Percentiles rank a stretch among this genome's conserved stretches.
Evolutionary conservation across 2,888 invertebrate genomes (phyloP).

Genomic region (Molorchus minor): DNA sequence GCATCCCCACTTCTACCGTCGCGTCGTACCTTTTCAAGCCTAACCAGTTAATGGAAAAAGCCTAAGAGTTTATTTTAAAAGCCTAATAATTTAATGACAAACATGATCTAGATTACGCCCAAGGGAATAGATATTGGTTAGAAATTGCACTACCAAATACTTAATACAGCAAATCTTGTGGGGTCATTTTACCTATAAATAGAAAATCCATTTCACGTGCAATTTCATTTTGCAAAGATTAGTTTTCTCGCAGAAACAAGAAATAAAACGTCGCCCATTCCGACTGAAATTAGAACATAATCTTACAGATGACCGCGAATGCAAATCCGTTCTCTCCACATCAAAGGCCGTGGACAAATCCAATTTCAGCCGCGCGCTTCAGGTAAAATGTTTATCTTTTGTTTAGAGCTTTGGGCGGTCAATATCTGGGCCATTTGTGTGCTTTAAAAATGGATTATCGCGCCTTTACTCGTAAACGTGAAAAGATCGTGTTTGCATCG

Average conservation of each 20-base stretch:
- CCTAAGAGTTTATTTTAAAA: too few relatives aligned
- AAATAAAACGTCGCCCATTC: background rate
- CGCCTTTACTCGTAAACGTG: background rate
- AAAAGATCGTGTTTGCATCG: background rate
- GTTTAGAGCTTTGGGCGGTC: constrained; percentile 7
- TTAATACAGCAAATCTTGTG: too few relatives aligned
- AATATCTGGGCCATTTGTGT: constrained; percentile 12
- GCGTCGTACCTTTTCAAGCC: too few relatives aligned
- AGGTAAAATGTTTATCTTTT: constrained; percentile 14
- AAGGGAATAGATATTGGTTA: too few relatives aligned
- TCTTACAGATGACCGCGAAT: constrained; percentile 25
- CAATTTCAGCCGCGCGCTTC: constrained; percentile 29
- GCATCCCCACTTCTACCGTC: too few relatives aligned
- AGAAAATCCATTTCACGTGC: too few relatives aligned
- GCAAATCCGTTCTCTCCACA: constrained; percentile 32
- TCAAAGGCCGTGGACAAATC: constrained; percentile 37
- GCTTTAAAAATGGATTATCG: background rate
- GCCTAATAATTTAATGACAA: too few relatives aligned
- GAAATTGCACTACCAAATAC: too few relatives aligned
- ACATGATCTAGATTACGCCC: too few relatives aligned
- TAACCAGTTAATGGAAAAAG: too few relatives aligned
- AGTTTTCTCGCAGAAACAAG: background rate
- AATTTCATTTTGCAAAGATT: background rate
- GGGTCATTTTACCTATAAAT: too few relatives aligned
- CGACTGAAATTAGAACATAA: constrained; percentile 3